A percentile compares a stretch with the other conserved stretches of the same genome.
Conservation (phyloP, 2,888 invertebrate genomes). For the Stenchaetothrips biformis region DNA sequence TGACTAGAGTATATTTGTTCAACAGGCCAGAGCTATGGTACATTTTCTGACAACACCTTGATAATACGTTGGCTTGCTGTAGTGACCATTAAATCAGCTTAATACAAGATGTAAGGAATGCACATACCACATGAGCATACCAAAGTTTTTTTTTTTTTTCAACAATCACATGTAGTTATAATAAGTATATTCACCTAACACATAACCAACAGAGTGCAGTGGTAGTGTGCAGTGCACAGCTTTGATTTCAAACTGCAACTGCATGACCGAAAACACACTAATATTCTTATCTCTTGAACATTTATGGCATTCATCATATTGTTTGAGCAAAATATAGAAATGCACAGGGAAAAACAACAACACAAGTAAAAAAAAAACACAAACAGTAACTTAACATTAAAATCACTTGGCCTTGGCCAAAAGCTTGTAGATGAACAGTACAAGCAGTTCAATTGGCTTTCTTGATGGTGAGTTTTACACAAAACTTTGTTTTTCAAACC, state of each 20-base stretch:
- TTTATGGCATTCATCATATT: constrained; percentile 17
- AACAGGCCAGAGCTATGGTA: constrained; percentile 2
- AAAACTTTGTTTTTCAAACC: neutral
- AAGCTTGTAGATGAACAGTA: neutral
- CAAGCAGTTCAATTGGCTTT: neutral
- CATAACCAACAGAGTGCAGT: neutral
- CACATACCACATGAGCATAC: neutral
- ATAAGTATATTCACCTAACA: neutral
- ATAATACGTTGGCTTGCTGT: neutral
- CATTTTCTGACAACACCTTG: neutral
- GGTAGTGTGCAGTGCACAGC: neutral
- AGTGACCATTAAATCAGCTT: neutral
- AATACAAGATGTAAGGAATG: neutral
- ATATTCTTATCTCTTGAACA: neutral
- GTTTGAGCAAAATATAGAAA: constrained; percentile 22
- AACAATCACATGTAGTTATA: neutral
- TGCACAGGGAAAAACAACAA: constrained; percentile 17
- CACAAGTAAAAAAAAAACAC: neutral
- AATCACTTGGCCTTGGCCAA: neutral
- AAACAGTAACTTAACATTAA: constrained; percentile 18
- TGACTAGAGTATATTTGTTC: constrained; percentile 18
- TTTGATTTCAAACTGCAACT: neutral
- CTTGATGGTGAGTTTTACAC: neutral
- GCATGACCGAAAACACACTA: neutral
- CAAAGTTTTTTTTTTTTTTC: neutral